Conservation (phyloP, 2,113 vertebrate genomes). For the Nymphicus hollandicus region DNA sequence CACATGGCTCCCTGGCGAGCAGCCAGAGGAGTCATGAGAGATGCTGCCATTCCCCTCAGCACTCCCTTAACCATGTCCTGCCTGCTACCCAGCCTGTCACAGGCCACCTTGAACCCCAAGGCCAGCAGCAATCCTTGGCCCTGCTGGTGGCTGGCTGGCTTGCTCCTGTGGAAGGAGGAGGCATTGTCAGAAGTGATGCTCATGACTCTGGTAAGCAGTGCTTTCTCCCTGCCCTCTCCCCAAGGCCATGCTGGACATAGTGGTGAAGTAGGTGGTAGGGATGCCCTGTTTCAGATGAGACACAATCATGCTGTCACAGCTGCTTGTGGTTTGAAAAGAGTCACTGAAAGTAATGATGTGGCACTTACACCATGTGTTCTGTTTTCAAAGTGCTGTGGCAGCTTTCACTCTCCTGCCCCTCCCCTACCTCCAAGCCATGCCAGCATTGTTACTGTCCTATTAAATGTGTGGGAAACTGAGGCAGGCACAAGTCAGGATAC, state of each 20-base stretch:
- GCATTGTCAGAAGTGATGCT: neutral
- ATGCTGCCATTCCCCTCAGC: slow-evolving; percentile 9
- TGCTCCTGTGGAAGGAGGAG: neutral
- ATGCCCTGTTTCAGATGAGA: neutral
- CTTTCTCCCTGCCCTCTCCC: neutral
- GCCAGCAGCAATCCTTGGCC: neutral
- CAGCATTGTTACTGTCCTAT: neutral
- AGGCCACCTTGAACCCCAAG: fast-evolving
- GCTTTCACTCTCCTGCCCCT: neutral
- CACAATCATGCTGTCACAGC: fast-evolving
- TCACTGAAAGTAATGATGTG: neutral
- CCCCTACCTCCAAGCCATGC: neutral
- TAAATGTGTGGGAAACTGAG: slow-evolving; percentile 26
- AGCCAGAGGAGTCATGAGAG: slow-evolving; percentile 62
- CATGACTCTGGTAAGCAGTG: fast-evolving
- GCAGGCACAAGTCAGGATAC: neutral
- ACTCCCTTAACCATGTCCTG: slow-evolving; percentile 52
- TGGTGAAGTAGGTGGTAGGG: neutral
- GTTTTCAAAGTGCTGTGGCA: neutral
- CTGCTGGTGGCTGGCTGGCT: fast-evolving
- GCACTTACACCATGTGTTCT: neutral
- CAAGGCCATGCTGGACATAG: fast-evolving
- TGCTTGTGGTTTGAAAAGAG: neutral
- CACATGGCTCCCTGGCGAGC: slow-evolving; percentile 38
- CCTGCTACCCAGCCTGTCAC: neutral